These are phyloP conservation scores for Gymnothorax reevesii DNA, from an alignment of 2,797 vertebrate genomes.

Conservation along the genomic window DNA sequence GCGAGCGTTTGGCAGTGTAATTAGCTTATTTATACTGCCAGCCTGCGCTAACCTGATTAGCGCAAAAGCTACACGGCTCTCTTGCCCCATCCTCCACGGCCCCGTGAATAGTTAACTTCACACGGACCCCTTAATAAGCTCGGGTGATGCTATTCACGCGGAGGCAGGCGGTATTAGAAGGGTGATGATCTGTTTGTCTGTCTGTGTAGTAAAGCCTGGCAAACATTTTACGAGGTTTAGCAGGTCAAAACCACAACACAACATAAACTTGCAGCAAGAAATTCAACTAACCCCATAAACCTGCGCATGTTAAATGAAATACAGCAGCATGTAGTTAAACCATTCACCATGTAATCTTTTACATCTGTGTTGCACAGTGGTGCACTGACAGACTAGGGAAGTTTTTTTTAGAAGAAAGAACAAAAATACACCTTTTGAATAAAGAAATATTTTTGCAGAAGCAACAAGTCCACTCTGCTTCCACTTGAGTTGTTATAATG, in stretches of 20 bases:
- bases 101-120: conserved; percentile 65
- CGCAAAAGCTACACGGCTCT: conserved; percentile 42
- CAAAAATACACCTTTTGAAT: conserved; percentile 4
- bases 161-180: conserved; percentile 58
- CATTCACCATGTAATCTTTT: conserved; percentile 7
- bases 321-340: conserved; percentile 34
- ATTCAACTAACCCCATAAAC: conserved; percentile 61
- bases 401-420: conserved; percentile 35
- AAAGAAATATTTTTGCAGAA: conserved; percentile 21
- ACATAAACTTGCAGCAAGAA: conserved; percentile 63
- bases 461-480: neutral
- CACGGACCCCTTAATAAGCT: conserved; percentile 67
- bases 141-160: conserved; percentile 65
- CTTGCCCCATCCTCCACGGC: conserved; percentile 44
- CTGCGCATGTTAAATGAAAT: conserved; percentile 45
- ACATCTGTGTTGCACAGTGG: conserved; percentile 21
- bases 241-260: conserved; percentile 36
- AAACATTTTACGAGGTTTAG: conserved; percentile 34
- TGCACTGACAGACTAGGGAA: conserved; percentile 44
- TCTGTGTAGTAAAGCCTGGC: conserved; percentile 52
- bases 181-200: conserved; percentile 54
- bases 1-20: conserved; percentile 48
- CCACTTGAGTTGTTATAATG: neutral
- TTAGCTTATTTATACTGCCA: conserved; percentile 57
- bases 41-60: conserved; percentile 61